A percentile compares a stretch with the other conserved stretches of the same genome.
Evolutionary conservation across 2,888 invertebrate species (phyloP).

Genomic region (Patella caerulea): DNA sequence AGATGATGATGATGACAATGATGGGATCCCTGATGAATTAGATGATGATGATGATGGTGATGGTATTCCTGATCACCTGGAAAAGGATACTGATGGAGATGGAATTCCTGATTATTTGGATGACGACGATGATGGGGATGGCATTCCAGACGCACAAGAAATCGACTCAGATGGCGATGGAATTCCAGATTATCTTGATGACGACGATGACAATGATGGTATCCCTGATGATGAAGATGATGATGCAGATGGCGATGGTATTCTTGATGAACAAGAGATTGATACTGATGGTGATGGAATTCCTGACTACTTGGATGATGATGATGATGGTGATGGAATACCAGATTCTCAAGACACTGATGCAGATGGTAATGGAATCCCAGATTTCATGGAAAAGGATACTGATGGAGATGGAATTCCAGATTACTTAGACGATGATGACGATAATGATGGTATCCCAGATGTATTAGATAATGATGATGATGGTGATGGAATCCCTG

Average conservation of each 20-base stretch:
- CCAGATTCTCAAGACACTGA: slow-evolving; percentile 43
- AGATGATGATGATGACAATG: slow-evolving; percentile 52
- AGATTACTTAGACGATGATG: slow-evolving; percentile 44
- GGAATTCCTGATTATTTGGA: slow-evolving; percentile 62
- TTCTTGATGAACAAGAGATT: slow-evolving; percentile 51
- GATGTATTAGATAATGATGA: slow-evolving; percentile 44
- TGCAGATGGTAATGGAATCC: slow-evolving; percentile 52
- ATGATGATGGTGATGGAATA: slow-evolving; percentile 50
- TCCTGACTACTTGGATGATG: slow-evolving; percentile 54
- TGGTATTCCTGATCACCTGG: slow-evolving; percentile 64
- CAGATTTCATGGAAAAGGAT: slow-evolving; percentile 45
- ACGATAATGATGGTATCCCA: slow-evolving; percentile 56
- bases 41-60: slow-evolving; percentile 60
- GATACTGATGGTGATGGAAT: slow-evolving; percentile 59
- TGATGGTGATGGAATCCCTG: slow-evolving; percentile 40
- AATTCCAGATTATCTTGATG: slow-evolving; percentile 50
- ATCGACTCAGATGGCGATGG: slow-evolving; percentile 59
- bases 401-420: slow-evolving; percentile 55
- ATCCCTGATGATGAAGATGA: slow-evolving; percentile 59
- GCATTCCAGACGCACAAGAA: slow-evolving; percentile 43
- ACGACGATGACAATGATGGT: slow-evolving; percentile 50
- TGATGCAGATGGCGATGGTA: slow-evolving; percentile 63
- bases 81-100: slow-evolving; percentile 57
- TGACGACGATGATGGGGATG: slow-evolving; percentile 59
- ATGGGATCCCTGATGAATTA: slow-evolving; percentile 52